Evolutionary conservation across 2,113 vertebrate genomes (phyloP).

Genomic region (Gopherus flavomarginatus): DNA sequence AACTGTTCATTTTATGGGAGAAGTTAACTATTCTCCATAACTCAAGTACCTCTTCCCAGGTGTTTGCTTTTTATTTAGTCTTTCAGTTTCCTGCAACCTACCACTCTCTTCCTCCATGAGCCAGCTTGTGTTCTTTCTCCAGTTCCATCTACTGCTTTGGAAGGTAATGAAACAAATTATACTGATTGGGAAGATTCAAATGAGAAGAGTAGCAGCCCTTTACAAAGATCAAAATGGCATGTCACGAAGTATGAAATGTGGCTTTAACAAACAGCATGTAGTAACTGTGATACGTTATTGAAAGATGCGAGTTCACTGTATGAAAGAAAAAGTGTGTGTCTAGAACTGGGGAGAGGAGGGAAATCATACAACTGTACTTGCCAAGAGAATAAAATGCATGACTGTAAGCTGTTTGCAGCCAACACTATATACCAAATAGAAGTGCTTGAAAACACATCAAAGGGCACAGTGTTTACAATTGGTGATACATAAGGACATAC

Average conservation of each 20-base stretch:
- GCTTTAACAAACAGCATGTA: neutral
- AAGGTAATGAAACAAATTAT: neutral
- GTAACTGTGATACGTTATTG: rapidly evolving
- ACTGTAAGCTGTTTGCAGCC: rapidly evolving
- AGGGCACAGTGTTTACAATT: neutral
- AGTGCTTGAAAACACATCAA: neutral
- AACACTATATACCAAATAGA: neutral
- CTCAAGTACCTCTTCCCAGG: conserved; percentile 2
- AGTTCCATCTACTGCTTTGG: neutral
- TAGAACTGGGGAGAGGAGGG: neutral
- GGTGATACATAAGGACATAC: neutral
- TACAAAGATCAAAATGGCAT: rapidly evolving
- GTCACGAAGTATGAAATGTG: neutral
- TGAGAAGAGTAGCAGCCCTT: neutral
- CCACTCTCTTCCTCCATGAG: neutral
- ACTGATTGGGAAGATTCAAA: neutral
- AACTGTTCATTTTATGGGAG: neutral
- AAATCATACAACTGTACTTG: rapidly evolving
- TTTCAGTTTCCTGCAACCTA: neutral
- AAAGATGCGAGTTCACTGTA: neutral
- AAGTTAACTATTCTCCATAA: conserved; percentile 1
- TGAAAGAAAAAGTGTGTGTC: rapidly evolving
- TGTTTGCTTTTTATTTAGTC: neutral
- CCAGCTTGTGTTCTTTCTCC: neutral
- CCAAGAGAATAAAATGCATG: neutral